A percentile compares a stretch with the other conserved stretches of the same genome.
phyloP scores from a whole-genome alignment of 2,113 vertebrate genomes.

The Corvus hawaiiensis region DNA sequence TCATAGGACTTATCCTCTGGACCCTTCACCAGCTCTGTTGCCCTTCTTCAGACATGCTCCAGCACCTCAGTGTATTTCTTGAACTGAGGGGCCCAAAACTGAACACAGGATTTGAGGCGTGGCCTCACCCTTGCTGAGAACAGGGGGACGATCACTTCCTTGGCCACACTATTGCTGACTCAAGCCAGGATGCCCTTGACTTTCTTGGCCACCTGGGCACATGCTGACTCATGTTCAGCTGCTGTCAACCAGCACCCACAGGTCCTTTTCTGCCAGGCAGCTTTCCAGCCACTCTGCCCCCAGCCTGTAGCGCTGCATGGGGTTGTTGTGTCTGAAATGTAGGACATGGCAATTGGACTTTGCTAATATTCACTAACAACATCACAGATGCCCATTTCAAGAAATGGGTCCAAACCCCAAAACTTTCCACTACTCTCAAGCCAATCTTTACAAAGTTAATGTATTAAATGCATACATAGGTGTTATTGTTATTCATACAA shows the following conservation, averaged over 20 bases:
- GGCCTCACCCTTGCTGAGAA: neutral
- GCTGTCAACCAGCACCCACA: neutral
- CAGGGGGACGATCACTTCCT: neutral
- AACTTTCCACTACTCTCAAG: neutral
- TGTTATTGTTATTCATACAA: neutral
- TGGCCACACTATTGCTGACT: neutral
- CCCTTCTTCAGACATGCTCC: neutral
- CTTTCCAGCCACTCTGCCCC: neutral
- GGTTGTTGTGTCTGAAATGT: neutral
- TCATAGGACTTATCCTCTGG: neutral
- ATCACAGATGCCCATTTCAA: neutral
- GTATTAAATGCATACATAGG: neutral
- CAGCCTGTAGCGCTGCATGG: neutral
- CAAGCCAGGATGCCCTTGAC: neutral
- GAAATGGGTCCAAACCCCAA: neutral
- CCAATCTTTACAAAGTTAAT: neutral
- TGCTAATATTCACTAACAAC: neutral
- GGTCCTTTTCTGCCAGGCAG: neutral
- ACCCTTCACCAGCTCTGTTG: accelerated
- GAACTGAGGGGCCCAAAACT: neutral
- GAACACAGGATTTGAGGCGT: neutral
- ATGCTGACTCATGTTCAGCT: neutral
- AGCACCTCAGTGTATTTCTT: neutral
- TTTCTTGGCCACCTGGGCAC: neutral
- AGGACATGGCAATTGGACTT: neutral